Conservation (phyloP, 1,140 invertebrate species). For the Pinna nobilis region DNA sequence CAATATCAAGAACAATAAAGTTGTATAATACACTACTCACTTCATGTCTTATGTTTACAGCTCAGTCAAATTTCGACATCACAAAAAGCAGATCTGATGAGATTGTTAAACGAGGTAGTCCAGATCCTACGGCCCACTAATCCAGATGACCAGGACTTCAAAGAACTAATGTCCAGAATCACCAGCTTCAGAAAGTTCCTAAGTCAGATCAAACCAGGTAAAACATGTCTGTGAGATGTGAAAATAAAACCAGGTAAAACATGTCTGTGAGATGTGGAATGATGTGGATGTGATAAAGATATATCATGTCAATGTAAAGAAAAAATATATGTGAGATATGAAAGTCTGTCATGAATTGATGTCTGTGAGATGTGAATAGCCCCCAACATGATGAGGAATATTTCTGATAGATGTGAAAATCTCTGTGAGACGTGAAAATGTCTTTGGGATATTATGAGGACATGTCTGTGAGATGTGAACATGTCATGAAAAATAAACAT, state of each 20-base stretch:
- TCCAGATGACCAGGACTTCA: constrained; percentile 53
- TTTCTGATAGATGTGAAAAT: too few relatives aligned
- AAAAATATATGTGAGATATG: too few relatives aligned
- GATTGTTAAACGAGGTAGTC: constrained; percentile 62
- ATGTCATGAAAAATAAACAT: too few relatives aligned
- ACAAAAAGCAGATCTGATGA: constrained; percentile 65
- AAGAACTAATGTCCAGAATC: constrained; percentile 50
- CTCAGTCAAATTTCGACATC: constrained; percentile 55
- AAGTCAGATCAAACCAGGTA: constrained; percentile 64
- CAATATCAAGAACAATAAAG: neutral
- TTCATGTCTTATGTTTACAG: neutral
- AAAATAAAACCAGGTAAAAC: constrained; percentile 58
- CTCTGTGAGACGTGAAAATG: too few relatives aligned
- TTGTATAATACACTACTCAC: neutral
- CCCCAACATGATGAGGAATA: too few relatives aligned
- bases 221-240: neutral
- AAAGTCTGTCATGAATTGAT: too few relatives aligned
- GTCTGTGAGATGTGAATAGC: too few relatives aligned
- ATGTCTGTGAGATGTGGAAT: neutral
- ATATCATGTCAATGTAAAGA: too few relatives aligned
- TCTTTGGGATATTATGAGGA: too few relatives aligned
- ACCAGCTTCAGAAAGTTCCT: constrained; percentile 62
- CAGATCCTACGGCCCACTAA: constrained; percentile 48
- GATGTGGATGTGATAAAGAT: neutral
- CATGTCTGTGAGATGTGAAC: too few relatives aligned